Base-by-base conservation (phyloP, 2,113 vertebrate genomes). In the Paramisgurnus dabryanus region DNA sequence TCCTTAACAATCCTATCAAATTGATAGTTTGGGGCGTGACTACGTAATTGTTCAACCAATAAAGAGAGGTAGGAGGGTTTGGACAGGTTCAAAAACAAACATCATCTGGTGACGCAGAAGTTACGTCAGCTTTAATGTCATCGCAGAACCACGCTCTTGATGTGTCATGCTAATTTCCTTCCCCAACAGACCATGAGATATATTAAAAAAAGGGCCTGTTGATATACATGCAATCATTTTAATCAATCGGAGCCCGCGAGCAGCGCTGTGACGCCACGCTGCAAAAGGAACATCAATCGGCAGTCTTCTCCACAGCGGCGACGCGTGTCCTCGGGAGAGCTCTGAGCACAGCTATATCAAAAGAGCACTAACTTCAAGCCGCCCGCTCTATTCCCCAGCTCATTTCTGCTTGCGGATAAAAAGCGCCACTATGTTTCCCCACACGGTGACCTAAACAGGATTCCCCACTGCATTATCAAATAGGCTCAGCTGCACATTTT, bases 281-380 rank as follows among this genome's bases (percentile, higher is more conserved):
- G 57, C 75, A 79, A 80, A 75, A 67, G 63, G 61, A 81, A 65
- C 76, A 87, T 81, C 85, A 83, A 84, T 85, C 86, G 78, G 85
- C 81, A 77, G 78, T 84, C 84, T 83, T 83, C 80, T 85, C 78
- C 81, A 82, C 86, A 84, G 80, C 80, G 79, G 70, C 55, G 61
- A 39, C 70, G 82, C 77, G 67, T 81, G 82, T 83, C 86, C 89
- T 87, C 87, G 78, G 60, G 89, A 91, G 89, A 87, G 80, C 85
- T 82, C 82, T 11, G 81, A 85, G 85, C 74, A 87, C 85, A 83
- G 86, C 84, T 85, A 89, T 87, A 85, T 89, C 88, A 85, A 90
- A 90, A 87, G 83, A 87, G 86, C 80, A 79, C 82, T 86, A 86
- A 82, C 85, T 89, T 87, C 83, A 78, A 83, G 85, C 83, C 83